Conservation (phyloP, 2,888 invertebrate species). For the Metopia argyrocephala region DNA sequence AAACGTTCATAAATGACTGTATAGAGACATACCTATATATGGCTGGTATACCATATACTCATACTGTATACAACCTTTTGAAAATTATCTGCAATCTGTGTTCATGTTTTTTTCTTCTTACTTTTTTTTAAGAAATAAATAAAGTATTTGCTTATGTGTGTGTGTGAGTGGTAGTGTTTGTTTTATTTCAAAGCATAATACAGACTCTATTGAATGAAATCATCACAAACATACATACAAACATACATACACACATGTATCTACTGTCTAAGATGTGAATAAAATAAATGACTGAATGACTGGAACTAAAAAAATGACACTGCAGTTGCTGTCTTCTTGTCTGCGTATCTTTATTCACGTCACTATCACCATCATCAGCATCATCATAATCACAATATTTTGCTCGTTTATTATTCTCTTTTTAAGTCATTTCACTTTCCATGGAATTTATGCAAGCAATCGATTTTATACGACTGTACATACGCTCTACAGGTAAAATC, state of each 20-base stretch:
- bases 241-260: neutral
- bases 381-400: slow-evolving; percentile 12
- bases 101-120: too few relatives aligned
- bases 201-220: too few relatives aligned
- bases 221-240: neutral
- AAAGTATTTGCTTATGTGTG: too few relatives aligned
- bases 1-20: too few relatives aligned
- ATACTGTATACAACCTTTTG: slow-evolving; percentile 33
- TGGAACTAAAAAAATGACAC: slow-evolving; percentile 39
- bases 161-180: neutral
- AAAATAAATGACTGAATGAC: neutral
- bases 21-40: too few relatives aligned
- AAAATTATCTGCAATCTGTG: slow-evolving; percentile 60
- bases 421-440: slow-evolving; percentile 29
- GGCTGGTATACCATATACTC: neutral
- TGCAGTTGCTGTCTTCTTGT: slow-evolving; percentile 72
- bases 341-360: slow-evolving; percentile 35
- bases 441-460: neutral
- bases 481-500: neutral
- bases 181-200: slow-evolving; percentile 31
- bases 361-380: slow-evolving; percentile 16
- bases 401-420: slow-evolving; percentile 35
- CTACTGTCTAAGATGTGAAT: neutral
- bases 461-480: neutral
- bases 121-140: too few relatives aligned